These are phyloP conservation scores for Unio delphinus DNA, from an alignment of 2,888 invertebrate genomes.

Conservation along the genomic window DNA sequence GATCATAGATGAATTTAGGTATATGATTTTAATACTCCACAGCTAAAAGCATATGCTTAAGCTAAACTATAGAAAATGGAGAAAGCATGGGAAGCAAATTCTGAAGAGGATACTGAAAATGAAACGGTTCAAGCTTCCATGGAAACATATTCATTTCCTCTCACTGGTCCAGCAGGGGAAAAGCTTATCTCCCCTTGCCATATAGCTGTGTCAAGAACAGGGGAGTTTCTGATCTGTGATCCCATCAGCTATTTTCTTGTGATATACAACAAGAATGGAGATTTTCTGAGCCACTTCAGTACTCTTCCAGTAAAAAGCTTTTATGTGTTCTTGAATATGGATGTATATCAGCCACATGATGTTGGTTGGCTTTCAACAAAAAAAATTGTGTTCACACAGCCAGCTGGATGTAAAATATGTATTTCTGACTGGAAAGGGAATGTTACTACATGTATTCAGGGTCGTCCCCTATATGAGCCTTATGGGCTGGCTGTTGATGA, in stretches of 20 bases:
- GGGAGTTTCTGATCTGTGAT: slow-evolving; percentile 18
- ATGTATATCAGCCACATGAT: slow-evolving; percentile 16
- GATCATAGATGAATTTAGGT: too few relatives aligned
- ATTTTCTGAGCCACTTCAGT: slow-evolving; percentile 22
- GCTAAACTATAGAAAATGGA: too few relatives aligned
- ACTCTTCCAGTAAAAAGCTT: slow-evolving; percentile 19
- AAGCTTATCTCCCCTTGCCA: slow-evolving; percentile 12
- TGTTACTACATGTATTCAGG: slow-evolving; percentile 8
- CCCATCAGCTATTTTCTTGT: slow-evolving; percentile 23
- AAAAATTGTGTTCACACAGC: slow-evolving; percentile 19
- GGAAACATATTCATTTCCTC: slow-evolving; percentile 4
- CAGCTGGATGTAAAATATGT: slow-evolving; percentile 14
- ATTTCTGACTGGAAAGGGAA: slow-evolving; percentile 19
- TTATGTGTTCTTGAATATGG: slow-evolving; percentile 14
- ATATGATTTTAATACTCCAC: too few relatives aligned
- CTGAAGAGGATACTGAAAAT: too few relatives aligned
- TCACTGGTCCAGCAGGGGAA: slow-evolving; percentile 24
- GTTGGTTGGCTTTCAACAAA: slow-evolving; percentile 22
- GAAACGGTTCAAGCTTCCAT: too few relatives aligned
- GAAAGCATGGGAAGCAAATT: too few relatives aligned
- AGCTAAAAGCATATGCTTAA: too few relatives aligned
- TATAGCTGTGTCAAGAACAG: slow-evolving; percentile 17
- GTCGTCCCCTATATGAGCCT: slow-evolving; percentile 23
- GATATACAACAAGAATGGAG: slow-evolving; percentile 17
- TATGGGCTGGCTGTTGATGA: slow-evolving; percentile 20